Percentiles rank a stretch among this genome's conserved stretches.
Conservation (phyloP, 2,888 invertebrate genomes). For the Perithous albicinctus region DNA sequence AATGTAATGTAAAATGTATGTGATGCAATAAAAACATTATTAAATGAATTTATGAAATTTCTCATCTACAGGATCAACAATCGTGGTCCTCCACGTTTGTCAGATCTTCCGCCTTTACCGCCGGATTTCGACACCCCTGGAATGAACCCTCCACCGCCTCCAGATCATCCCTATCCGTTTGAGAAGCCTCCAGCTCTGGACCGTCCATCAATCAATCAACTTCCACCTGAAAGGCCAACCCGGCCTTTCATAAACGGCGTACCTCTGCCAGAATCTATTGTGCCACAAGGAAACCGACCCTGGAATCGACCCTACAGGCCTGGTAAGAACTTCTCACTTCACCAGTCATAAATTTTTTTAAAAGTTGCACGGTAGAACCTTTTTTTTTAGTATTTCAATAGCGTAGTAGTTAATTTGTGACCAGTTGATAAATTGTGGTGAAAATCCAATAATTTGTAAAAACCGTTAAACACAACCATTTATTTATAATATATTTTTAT, state of each 20-base stretch:
- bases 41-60: too few relatives aligned
- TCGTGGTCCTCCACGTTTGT: slow-evolving; percentile 94
- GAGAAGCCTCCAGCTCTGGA: slow-evolving; percentile 85
- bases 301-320: slow-evolving; percentile 74
- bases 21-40: too few relatives aligned
- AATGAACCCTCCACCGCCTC: slow-evolving; percentile 85
- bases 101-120: slow-evolving; percentile 90
- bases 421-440: too few relatives aligned
- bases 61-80: slow-evolving; percentile 90
- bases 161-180: slow-evolving; percentile 90
- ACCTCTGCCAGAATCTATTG: slow-evolving; percentile 91
- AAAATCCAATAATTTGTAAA: too few relatives aligned
- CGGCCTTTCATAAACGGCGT: slow-evolving; percentile 89
- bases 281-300: slow-evolving; percentile 85
- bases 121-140: slow-evolving; percentile 88
- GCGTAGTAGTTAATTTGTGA: too few relatives aligned
- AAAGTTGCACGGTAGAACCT: too few relatives aligned
- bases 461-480: too few relatives aligned
- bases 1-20: too few relatives aligned
- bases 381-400: too few relatives aligned
- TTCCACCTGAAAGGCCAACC: slow-evolving; percentile 85
- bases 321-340: slow-evolving; percentile 53
- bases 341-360: too few relatives aligned
- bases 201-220: slow-evolving; percentile 85
- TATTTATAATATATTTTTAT: too few relatives aligned